phyloP scores from a whole-genome alignment of 2,113 vertebrate species.

The Crotalus helleri region DNA sequence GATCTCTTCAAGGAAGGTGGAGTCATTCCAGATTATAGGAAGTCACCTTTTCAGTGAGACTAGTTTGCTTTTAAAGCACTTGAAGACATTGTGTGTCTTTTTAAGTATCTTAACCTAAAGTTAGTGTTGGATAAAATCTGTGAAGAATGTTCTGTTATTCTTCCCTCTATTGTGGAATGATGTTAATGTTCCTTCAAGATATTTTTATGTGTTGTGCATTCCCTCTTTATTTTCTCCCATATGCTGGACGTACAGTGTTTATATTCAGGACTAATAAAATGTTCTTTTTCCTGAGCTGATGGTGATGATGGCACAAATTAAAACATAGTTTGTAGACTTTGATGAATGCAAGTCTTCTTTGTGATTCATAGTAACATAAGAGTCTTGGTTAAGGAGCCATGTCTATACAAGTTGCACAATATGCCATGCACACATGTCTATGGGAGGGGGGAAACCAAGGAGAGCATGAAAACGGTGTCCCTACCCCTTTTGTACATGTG shows the following conservation, averaged over 20 bases:
- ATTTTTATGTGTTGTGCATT: not conserved
- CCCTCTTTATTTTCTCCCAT: not conserved
- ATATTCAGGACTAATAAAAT: not conserved
- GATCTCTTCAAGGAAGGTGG: too few relatives aligned
- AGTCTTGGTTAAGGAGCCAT: not conserved
- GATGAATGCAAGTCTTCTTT: not conserved
- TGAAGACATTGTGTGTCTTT: not conserved
- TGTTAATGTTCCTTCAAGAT: not conserved
- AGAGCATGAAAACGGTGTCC: not conserved
- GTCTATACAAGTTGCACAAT: not conserved
- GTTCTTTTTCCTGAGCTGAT: not conserved
- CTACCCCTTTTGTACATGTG: not conserved
- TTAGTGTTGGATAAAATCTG: not conserved
- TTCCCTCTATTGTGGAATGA: not conserved
- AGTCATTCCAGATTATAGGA: not conserved
- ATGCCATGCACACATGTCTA: not conserved
- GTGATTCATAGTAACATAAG: not conserved
- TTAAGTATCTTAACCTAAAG: not conserved
- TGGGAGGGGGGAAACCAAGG: not conserved
- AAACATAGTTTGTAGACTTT: not conserved
- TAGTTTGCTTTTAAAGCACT: not conserved
- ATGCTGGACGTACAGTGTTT: not conserved
- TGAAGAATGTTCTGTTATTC: not conserved
- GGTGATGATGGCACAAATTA: conserved; percentile 6
- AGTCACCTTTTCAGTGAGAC: not conserved